Evolutionary conservation across 2,797 vertebrate genomes (phyloP).

Genomic region (Cynodonichthys magdalenae): DNA sequence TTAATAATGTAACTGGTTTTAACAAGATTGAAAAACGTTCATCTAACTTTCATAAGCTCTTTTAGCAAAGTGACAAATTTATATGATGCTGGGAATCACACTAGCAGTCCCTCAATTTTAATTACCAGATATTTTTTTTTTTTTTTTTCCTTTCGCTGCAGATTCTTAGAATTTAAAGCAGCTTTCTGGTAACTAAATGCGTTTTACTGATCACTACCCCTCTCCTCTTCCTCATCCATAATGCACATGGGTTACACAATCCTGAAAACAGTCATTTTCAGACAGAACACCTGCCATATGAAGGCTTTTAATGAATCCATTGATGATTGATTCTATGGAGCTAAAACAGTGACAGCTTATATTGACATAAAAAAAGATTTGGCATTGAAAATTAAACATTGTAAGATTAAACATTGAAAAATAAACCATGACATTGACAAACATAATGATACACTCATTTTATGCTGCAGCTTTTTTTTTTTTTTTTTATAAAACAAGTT

Average conservation of each 20-base stretch:
- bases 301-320: constrained; percentile 42
- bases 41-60: constrained; percentile 82
- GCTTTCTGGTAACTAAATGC: constrained; percentile 73
- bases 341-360: too few relatives aligned
- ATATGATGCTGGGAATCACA: constrained; percentile 51
- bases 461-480: too few relatives aligned
- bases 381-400: too few relatives aligned
- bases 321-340: not conserved
- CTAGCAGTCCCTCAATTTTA: constrained; percentile 39
- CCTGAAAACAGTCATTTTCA: constrained; percentile 46
- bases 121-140: constrained; percentile 22
- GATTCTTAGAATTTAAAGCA: not conserved
- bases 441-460: too few relatives aligned
- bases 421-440: too few relatives aligned
- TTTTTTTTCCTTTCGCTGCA: constrained; percentile 7
- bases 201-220: constrained; percentile 58
- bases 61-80: constrained; percentile 78
- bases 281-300: constrained; percentile 16
- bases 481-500: too few relatives aligned
- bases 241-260: constrained; percentile 63
- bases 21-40: constrained; percentile 84
- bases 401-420: too few relatives aligned
- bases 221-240: constrained; percentile 73
- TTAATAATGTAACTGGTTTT: constrained; percentile 86
- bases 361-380: too few relatives aligned